Conservation (phyloP, 2,888 invertebrate genomes). For the Temnothorax rugatulus region DNA sequence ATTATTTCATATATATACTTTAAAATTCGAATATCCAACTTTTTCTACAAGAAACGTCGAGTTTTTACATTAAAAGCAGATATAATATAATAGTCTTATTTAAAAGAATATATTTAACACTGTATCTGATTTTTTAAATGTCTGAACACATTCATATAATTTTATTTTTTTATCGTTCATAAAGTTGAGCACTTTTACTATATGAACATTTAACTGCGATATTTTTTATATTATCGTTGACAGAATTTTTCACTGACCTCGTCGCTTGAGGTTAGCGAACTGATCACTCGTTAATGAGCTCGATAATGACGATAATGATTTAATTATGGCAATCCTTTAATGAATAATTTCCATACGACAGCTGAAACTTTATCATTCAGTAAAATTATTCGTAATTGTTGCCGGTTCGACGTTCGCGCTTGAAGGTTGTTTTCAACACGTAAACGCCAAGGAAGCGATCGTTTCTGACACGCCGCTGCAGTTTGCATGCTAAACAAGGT, state of each 20-base stretch:
- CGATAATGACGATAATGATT: neutral
- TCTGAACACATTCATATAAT: neutral
- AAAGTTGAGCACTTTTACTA: neutral
- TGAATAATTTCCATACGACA: neutral
- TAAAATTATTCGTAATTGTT: neutral
- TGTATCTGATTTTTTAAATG: neutral
- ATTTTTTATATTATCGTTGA: neutral
- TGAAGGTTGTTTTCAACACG: conserved; percentile 27
- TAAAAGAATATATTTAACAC: neutral
- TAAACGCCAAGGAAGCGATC: conserved; percentile 18
- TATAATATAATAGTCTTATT: neutral
- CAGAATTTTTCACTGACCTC: neutral
- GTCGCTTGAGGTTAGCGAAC: neutral
- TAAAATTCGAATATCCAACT: neutral
- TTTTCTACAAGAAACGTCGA: neutral
- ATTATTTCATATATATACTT: neutral
- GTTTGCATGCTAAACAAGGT: conserved; percentile 35
- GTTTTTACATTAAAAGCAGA: neutral
- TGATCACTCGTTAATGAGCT: neutral
- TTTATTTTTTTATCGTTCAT: neutral
- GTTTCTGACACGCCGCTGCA: conserved; percentile 13
- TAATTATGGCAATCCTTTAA: neutral
- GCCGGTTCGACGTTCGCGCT: neutral
- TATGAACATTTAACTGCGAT: neutral
- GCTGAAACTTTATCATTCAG: neutral